phyloP scores from a whole-genome alignment of 1,140 invertebrate species.

The Acromyrmex charruanus region DNA sequence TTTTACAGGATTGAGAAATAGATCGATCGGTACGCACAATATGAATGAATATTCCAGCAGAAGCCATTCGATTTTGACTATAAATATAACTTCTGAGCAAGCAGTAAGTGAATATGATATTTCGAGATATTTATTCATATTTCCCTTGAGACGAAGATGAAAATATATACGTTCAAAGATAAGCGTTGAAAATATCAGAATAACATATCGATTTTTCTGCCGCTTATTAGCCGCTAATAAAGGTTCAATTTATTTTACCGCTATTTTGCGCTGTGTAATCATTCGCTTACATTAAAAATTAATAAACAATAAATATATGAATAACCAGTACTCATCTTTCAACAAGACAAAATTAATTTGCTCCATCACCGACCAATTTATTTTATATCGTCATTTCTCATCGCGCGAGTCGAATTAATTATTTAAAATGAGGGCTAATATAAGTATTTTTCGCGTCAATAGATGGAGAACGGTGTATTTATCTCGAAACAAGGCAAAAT shows the following conservation, averaged over 20 bases:
- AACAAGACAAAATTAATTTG: conserved; percentile 6
- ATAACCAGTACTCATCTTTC: not conserved
- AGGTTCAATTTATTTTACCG: not conserved
- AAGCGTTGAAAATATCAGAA: not conserved
- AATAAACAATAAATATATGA: not conserved
- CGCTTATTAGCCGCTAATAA: not conserved
- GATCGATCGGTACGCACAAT: conserved; percentile 95
- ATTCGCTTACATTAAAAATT: not conserved
- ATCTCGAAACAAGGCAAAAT: conserved; percentile 96
- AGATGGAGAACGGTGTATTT: conserved; percentile 92
- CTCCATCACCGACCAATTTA: not conserved
- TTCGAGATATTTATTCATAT: not conserved
- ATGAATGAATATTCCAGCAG: conserved; percentile 99
- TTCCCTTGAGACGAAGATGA: not conserved
- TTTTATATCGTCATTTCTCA: not conserved
- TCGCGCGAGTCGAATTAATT: not conserved
- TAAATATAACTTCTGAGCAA: conserved; percentile 94
- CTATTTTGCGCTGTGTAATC: not conserved
- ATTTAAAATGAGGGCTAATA: conserved; percentile 5
- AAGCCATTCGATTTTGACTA: conserved; percentile 97
- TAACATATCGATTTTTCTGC: not conserved
- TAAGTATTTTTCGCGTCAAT: not conserved
- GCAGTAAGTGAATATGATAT: conserved; percentile 85
- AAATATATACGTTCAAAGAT: not conserved
- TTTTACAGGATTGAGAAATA: conserved; percentile 92